A percentile compares a stretch with the other conserved stretches of the same genome.
phyloP scores from a whole-genome alignment of 2,797 vertebrate species.

The Heliangelus exortis region DNA sequence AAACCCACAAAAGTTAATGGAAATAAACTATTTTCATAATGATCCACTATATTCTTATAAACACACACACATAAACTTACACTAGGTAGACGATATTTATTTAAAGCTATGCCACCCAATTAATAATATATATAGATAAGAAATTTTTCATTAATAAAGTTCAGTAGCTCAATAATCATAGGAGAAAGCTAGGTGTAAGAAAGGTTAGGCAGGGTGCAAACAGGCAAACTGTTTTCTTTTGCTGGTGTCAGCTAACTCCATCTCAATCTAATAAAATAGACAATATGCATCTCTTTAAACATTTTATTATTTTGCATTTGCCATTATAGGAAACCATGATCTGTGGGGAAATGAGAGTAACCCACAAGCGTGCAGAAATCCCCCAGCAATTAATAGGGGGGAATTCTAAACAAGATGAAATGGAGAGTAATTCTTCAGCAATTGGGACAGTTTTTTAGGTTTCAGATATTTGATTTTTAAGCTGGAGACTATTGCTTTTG shows the following conservation, averaged over 20 bases:
- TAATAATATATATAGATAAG: constrained; percentile 56
- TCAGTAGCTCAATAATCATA: constrained; percentile 70
- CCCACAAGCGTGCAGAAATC: not conserved
- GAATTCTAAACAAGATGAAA: constrained; percentile 22
- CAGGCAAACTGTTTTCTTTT: constrained; percentile 58
- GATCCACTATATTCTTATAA: not conserved
- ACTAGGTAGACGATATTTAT: not conserved
- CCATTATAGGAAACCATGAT: constrained; percentile 7
- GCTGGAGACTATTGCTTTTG: not conserved
- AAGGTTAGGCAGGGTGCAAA: constrained; percentile 67
- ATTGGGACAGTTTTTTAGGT: not conserved
- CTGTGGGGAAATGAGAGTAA: constrained; percentile 39
- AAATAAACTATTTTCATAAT: constrained; percentile 21
- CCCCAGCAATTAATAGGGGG: not conserved
- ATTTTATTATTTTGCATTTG: constrained; percentile 74
- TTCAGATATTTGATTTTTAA: not conserved
- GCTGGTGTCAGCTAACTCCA: constrained; percentile 73
- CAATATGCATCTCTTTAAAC: constrained; percentile 63
- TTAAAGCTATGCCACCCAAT: constrained; percentile 41
- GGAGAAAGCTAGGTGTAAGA: constrained; percentile 53
- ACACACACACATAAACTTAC: not conserved
- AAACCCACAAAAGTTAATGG: constrained; percentile 2
- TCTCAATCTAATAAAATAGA: constrained; percentile 71
- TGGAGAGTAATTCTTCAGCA: not conserved
- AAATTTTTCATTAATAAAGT: constrained; percentile 72